Evolutionary conservation across 2,888 invertebrate species (phyloP).

Genomic region (Aphodius granarius): DNA sequence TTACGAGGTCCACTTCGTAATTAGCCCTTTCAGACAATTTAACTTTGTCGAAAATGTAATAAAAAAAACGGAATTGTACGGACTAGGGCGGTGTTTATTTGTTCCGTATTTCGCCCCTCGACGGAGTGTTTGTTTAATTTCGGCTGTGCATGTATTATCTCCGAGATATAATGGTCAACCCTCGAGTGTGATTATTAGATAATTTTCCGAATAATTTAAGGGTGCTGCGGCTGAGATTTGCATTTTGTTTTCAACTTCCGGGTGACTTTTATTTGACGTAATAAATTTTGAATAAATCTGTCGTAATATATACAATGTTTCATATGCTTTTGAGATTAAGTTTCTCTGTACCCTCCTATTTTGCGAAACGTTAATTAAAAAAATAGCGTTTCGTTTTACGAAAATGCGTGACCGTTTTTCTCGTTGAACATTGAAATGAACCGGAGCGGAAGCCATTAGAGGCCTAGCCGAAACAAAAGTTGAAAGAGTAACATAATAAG

Average conservation of each 20-base stretch:
- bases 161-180: not conserved
- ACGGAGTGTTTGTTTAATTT: not conserved
- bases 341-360: no score
- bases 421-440: not conserved
- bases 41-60: not conserved
- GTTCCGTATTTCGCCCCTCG: not conserved
- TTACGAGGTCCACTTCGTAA: not conserved
- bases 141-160: not conserved
- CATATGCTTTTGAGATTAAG: no score
- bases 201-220: not conserved
- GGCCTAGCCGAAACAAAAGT: not conserved
- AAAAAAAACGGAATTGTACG: not conserved
- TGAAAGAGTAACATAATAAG: constrained; percentile 1
- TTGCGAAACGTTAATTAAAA: not conserved
- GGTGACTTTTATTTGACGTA: no score
- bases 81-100: not conserved
- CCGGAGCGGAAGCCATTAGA: not conserved
- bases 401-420: not conserved
- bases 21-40: not conserved
- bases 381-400: not conserved
- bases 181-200: not conserved
- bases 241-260: not conserved
- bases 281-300: no score
- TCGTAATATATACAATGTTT: no score
- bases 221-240: not conserved